These are phyloP conservation scores for Astyanax mexicanus DNA, from an alignment of 2,797 vertebrate species.

Conservation along the genomic window DNA sequence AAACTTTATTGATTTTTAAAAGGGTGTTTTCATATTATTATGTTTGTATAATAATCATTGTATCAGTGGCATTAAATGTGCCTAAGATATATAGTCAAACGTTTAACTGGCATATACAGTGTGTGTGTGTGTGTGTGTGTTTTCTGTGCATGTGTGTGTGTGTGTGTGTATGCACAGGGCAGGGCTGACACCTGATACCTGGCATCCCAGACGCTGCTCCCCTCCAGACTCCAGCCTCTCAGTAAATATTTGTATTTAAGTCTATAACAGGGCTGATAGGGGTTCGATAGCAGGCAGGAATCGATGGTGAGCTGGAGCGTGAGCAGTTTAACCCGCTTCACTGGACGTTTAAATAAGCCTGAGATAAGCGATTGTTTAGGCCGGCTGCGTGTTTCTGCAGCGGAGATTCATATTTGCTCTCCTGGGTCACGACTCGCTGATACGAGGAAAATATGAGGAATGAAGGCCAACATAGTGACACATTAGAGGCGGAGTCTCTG, in stretches of 20 bases:
- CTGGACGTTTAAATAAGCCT: conserved; percentile 5
- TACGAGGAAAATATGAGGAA: not conserved
- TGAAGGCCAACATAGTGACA: not conserved
- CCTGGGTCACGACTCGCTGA: conserved; percentile 10
- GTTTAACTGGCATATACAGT: not conserved
- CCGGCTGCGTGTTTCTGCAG: not conserved
- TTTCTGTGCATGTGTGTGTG: not conserved
- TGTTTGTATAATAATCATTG: no score
- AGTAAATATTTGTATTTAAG: conserved; percentile 81
- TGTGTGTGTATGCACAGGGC: conserved; percentile 54
- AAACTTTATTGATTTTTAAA: no score
- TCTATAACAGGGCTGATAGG: conserved; percentile 77
- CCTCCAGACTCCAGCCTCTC: conserved; percentile 53
- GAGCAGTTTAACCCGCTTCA: conserved; percentile 32
- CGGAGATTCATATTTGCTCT: not conserved
- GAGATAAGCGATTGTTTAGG: conserved; percentile 29
- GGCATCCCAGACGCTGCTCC: conserved; percentile 67
- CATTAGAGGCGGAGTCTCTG: not conserved
- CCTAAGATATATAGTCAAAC: not conserved
- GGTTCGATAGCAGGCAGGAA: conserved; percentile 72
- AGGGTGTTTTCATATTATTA: no score
- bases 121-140: not conserved
- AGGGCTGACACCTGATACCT: conserved; percentile 74
- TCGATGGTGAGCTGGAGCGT: conserved; percentile 62
- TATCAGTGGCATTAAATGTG: no score